Percentiles rank a stretch among this genome's conserved stretches.
Conservation (phyloP, 2,113 vertebrate genomes). For the Stictonetta naevosa region DNA sequence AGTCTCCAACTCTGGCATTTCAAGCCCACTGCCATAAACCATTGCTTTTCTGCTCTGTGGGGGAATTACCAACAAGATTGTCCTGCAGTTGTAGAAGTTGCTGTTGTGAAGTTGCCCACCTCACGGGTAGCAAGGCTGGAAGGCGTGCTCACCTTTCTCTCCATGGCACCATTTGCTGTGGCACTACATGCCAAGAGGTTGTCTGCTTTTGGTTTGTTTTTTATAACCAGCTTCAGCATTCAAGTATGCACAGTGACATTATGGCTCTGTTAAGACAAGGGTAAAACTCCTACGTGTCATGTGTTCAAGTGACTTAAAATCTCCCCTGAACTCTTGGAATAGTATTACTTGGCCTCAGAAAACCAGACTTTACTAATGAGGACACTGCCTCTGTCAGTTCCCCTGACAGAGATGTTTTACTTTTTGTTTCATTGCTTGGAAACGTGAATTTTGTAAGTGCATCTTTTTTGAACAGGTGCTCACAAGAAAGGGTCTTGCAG, state of each 20-base stretch:
- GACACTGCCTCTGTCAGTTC: background rate
- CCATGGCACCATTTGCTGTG: background rate
- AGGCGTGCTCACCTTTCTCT: background rate
- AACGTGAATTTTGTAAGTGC: background rate
- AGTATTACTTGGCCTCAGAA: background rate
- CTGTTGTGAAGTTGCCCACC: background rate
- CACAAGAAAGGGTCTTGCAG: background rate
- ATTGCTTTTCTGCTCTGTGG: background rate
- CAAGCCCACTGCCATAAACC: background rate
- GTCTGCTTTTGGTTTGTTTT: background rate
- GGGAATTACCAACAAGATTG: background rate
- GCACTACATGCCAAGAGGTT: background rate
- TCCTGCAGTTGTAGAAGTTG: background rate
- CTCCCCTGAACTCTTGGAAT: background rate
- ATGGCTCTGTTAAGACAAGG: background rate
- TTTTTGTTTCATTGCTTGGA: slow-evolving; percentile 34
- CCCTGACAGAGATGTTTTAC: background rate
- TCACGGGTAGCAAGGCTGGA: background rate
- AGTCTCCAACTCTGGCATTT: background rate
- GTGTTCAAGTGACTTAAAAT: background rate
- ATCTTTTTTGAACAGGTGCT: background rate
- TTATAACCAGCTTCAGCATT: background rate
- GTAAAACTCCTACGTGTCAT: background rate
- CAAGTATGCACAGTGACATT: background rate
- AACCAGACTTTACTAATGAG: background rate